Conservation (phyloP, 1,140 invertebrate species). For the Cardiocondyla obscurior region DNA sequence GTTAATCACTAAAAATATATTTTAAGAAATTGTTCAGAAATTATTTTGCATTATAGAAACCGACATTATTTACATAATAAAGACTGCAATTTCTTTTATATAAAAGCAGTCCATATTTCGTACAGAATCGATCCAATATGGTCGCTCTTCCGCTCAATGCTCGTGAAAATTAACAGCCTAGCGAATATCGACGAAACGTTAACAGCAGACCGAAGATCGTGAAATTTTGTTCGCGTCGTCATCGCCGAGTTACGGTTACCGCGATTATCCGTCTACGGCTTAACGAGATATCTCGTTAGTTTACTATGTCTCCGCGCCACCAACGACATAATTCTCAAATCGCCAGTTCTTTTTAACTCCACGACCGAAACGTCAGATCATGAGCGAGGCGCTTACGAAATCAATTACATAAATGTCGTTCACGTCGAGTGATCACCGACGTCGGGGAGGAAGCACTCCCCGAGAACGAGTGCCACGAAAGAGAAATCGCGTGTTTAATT, state of each 20-base stretch:
- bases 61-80: background rate
- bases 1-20: background rate
- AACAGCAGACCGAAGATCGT: conserved; percentile 59
- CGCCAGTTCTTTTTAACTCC: background rate
- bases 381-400: conserved; percentile 12
- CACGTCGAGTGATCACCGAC: background rate
- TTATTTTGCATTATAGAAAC: background rate
- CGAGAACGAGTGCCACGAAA: background rate
- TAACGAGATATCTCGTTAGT: conserved; percentile 72
- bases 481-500: conserved; percentile 40
- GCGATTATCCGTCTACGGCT: conserved; percentile 62
- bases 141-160: conserved; percentile 23
- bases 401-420: conserved; percentile 33
- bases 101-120: conserved; percentile 23
- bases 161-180: conserved; percentile 63
- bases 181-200: conserved; percentile 66
- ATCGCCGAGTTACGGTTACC: conserved; percentile 35
- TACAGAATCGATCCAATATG: background rate
- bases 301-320: conserved; percentile 7
- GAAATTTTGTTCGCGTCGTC: conserved; percentile 54
- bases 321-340: conserved; percentile 68
- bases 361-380: conserved; percentile 18
- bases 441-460: conserved; percentile 21
- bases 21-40: background rate
- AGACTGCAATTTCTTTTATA: background rate